These are phyloP conservation scores for Alouatta caraya DNA, from an alignment of 2,797 vertebrate species.

Conservation along the genomic window DNA sequence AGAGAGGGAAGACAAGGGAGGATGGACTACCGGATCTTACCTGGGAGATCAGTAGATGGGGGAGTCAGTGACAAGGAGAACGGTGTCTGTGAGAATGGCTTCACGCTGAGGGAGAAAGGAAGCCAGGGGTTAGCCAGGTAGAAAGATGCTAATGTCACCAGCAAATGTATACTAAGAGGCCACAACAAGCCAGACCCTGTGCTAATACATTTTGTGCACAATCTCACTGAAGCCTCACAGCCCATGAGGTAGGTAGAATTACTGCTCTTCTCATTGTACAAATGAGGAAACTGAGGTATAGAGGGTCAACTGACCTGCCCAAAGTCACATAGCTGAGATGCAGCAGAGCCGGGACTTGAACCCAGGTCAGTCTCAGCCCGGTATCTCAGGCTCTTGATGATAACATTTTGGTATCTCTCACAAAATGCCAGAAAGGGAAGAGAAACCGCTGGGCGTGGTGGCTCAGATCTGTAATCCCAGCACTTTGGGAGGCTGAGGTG, in stretches of 20 bases:
- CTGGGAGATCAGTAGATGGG: slow-evolving; percentile 74
- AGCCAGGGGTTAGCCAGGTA: slow-evolving; percentile 37
- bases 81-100: slow-evolving; percentile 80
- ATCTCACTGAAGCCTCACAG: background rate
- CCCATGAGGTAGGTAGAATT: no score
- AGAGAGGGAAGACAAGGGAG: background rate
- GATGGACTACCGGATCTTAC: slow-evolving; percentile 40
- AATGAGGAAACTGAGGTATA: background rate
- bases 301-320: background rate
- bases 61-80: slow-evolving; percentile 77
- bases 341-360: background rate
- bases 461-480: no score
- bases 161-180: background rate
- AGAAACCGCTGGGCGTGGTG: background rate
- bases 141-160: background rate
- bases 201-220: background rate
- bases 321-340: background rate
- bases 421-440: background rate
- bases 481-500: no score
- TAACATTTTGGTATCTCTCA: background rate
- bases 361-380: background rate
- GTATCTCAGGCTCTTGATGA: background rate
- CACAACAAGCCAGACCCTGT: background rate
- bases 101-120: slow-evolving; percentile 72
- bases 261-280: background rate